phyloP scores from a whole-genome alignment of 2,113 vertebrate genomes.

The Martes martes region DNA sequence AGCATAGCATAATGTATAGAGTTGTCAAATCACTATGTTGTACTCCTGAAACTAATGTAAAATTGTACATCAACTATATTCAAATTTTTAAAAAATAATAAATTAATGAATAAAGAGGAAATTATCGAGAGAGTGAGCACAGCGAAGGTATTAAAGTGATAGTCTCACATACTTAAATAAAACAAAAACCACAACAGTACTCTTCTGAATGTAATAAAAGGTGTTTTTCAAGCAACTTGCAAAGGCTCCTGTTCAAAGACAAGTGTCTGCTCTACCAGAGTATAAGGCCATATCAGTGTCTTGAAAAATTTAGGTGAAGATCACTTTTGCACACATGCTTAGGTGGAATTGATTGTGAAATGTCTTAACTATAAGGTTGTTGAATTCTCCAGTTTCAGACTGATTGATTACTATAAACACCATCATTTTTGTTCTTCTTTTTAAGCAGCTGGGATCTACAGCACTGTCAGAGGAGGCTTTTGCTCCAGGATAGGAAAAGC shows the following conservation, averaged over 20 bases:
- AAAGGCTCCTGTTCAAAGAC: neutral
- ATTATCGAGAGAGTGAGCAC: neutral
- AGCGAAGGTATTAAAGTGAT: neutral
- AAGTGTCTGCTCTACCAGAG: neutral
- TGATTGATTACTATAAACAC: neutral
- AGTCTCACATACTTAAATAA: neutral
- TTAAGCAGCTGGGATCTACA: neutral
- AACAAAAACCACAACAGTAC: neutral
- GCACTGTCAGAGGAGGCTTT: neutral
- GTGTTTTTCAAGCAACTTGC: neutral
- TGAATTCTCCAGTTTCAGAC: neutral
- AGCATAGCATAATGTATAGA: neutral
- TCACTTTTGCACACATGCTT: neutral
- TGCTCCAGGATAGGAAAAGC: neutral
- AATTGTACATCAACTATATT: neutral
- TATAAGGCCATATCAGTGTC: neutral
- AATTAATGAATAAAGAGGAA: neutral
- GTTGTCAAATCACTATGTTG: neutral
- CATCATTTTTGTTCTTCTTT: neutral
- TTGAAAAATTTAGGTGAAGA: neutral
- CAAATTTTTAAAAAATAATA: neutral
- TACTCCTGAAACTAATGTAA: neutral
- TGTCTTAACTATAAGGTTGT: neutral
- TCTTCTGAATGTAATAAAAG: neutral
- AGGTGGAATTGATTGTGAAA: neutral